Evolutionary conservation across 30 jellyfish, hydroid and myxozoan genomes (phyloP).

Genomic region (Hydractinia echinata): DNA sequence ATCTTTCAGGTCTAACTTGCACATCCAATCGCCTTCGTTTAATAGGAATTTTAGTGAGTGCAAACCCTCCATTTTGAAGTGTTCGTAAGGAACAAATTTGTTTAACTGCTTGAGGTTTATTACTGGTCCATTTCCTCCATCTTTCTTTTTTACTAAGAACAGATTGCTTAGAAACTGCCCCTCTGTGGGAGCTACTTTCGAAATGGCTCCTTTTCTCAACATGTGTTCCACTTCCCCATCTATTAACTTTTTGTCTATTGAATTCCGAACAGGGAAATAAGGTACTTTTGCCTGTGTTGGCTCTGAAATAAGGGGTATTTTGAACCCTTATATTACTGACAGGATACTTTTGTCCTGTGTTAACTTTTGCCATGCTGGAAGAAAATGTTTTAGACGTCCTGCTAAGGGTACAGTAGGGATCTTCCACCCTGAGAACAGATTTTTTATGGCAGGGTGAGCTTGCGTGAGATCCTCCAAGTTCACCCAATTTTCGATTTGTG

Average conservation of each 20-base stretch:
- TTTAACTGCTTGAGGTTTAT: neutral
- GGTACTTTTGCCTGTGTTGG: neutral
- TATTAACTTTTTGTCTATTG: neutral
- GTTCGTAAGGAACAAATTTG: slow-evolving; percentile 17
- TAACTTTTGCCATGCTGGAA: neutral
- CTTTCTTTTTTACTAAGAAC: neutral
- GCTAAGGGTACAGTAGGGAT: neutral
- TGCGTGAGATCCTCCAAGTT: neutral
- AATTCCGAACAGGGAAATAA: neutral
- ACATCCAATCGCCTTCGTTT: neutral
- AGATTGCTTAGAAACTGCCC: neutral
- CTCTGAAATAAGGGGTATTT: neutral
- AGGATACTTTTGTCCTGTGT: slow-evolving; percentile 7
- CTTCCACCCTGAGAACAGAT: neutral
- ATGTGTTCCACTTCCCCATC: neutral
- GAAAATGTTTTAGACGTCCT: neutral
- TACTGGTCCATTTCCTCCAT: neutral
- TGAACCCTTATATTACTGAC: neutral
- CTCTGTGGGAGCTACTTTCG: neutral
- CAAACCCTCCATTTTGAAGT: slow-evolving; percentile 19
- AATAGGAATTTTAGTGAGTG: slow-evolving; percentile 1
- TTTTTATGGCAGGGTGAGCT: neutral
- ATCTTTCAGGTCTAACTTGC: neutral
- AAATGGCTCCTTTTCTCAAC: neutral
- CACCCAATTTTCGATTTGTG: neutral